Conservation (phyloP, 2,888 invertebrate species). For the Dasypogon diadema region DNA sequence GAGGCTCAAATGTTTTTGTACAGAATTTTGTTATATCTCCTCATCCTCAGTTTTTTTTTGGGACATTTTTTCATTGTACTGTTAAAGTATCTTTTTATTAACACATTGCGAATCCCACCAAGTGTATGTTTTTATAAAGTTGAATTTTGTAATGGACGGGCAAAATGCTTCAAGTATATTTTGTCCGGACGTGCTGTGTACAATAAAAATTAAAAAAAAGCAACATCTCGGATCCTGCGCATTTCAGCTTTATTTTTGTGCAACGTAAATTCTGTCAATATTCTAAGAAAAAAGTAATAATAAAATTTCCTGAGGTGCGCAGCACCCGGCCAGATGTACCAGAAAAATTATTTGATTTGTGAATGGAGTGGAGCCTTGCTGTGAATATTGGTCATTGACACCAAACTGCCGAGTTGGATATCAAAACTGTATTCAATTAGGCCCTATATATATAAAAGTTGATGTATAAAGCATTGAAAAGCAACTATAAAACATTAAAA, state of each 20-base stretch:
- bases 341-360: background rate
- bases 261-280: slow-evolving; percentile 47
- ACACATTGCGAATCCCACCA: slow-evolving; percentile 42
- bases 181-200: slow-evolving; percentile 26
- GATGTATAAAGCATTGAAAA: slow-evolving; percentile 38
- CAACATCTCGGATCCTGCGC: slow-evolving; percentile 47
- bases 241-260: slow-evolving; percentile 56
- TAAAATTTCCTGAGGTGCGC: slow-evolving; percentile 53
- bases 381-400: slow-evolving; percentile 29
- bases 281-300: slow-evolving; percentile 4
- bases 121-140: slow-evolving; percentile 43
- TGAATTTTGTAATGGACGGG: slow-evolving; percentile 9
- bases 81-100: slow-evolving; percentile 12
- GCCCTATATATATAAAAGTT: slow-evolving; percentile 22
- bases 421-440: slow-evolving; percentile 21
- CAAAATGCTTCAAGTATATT: slow-evolving; percentile 1
- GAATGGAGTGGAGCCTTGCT: slow-evolving; percentile 18
- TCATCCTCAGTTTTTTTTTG: slow-evolving; percentile 20
- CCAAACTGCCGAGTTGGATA: slow-evolving; percentile 37
- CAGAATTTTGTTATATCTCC: slow-evolving; percentile 40
- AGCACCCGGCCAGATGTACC: slow-evolving; percentile 18
- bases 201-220: slow-evolving; percentile 10
- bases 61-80: background rate
- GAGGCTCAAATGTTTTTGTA: slow-evolving; percentile 48
- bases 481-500: slow-evolving; percentile 19